A percentile compares a stretch with the other conserved stretches of the same genome.
Evolutionary conservation across 2,888 invertebrate species (phyloP).

Genomic region (Clepsis dumicolana): DNA sequence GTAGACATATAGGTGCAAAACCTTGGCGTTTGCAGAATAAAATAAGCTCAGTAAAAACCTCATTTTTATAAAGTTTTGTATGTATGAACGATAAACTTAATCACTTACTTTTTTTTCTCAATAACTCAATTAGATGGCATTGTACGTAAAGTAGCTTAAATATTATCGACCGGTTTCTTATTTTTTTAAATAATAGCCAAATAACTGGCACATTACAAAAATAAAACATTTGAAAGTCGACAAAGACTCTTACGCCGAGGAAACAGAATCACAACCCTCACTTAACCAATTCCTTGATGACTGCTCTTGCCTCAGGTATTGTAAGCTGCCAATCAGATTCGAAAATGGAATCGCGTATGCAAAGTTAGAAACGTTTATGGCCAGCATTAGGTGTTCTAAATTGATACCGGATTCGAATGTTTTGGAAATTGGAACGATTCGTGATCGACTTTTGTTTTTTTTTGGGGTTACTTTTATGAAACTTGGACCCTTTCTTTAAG

Average conservation of each 20-base stretch:
- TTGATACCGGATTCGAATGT: constrained; percentile 52
- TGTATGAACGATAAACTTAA: too few relatives aligned
- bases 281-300: constrained; percentile 68
- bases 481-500: background rate
- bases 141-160: too few relatives aligned
- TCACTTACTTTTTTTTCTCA: too few relatives aligned
- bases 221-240: background rate
- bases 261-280: constrained; percentile 67
- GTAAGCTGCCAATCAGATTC: constrained; percentile 55
- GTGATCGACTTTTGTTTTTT: constrained; percentile 34
- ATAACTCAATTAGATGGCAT: too few relatives aligned
- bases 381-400: constrained; percentile 59
- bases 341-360: constrained; percentile 56
- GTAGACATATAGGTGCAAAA: too few relatives aligned
- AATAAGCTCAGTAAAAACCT: too few relatives aligned
- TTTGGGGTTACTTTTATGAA: constrained; percentile 10
- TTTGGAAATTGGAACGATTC: constrained; percentile 49
- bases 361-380: constrained; percentile 56
- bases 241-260: constrained; percentile 60
- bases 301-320: constrained; percentile 60
- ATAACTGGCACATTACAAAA: background rate
- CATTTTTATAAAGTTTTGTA: too few relatives aligned
- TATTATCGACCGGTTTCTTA: too few relatives aligned
- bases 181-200: too few relatives aligned
- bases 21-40: too few relatives aligned